A percentile compares a stretch with the other conserved stretches of the same genome.
These are phyloP conservation scores for Zaprionus davidi DNA, from an alignment of 1,140 invertebrate genomes.

Conservation along the genomic window DNA sequence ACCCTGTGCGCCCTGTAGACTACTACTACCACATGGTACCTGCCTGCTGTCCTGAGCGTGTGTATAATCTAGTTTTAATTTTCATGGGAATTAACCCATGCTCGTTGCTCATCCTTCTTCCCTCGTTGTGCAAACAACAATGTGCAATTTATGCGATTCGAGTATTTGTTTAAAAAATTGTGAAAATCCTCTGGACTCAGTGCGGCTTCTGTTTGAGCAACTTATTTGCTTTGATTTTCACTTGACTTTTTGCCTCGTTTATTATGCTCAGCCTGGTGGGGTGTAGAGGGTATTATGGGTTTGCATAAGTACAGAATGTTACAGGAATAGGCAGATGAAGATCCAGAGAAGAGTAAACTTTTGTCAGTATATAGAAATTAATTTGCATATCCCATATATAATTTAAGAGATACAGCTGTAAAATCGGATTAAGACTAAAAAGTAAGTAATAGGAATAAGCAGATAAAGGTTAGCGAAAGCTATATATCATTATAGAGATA, in stretches of 20 bases:
- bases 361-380: too few relatives aligned
- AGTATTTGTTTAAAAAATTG: conserved; percentile 70
- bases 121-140: conserved; percentile 48
- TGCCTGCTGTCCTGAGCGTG: conserved; percentile 35
- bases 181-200: conserved; percentile 25
- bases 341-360: too few relatives aligned
- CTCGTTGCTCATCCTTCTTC: conserved; percentile 30
- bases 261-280: conserved; percentile 23
- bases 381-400: too few relatives aligned
- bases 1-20: background rate
- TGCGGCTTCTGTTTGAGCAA: conserved; percentile 4
- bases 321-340: background rate
- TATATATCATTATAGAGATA: too few relatives aligned
- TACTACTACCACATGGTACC: background rate
- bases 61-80: conserved; percentile 81
- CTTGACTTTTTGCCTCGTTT: conserved; percentile 68
- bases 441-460: too few relatives aligned
- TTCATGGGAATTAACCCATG: conserved; percentile 79
- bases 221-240: conserved; percentile 77
- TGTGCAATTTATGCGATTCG: conserved; percentile 69
- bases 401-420: too few relatives aligned
- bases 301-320: background rate
- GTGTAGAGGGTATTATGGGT: background rate
- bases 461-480: too few relatives aligned
- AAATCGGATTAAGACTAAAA: too few relatives aligned